A percentile compares a stretch with the other conserved stretches of the same genome.
These are phyloP conservation scores for Acheta domesticus DNA, from an alignment of 2,888 invertebrate species.

Conservation along the genomic window DNA sequence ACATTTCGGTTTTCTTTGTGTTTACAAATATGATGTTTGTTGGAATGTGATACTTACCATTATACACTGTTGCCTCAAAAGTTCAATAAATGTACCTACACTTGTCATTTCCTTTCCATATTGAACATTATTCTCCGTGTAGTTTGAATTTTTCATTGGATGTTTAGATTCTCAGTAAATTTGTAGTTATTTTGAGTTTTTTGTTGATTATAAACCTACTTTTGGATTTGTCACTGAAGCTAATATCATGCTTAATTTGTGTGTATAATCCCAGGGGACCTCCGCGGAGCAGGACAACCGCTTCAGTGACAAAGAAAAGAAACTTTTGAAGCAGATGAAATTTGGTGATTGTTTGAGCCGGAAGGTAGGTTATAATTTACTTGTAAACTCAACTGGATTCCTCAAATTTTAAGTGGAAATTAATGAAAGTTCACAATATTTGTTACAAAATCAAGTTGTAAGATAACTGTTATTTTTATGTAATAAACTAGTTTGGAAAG, in stretches of 20 bases:
- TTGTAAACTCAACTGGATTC: too few relatives aligned
- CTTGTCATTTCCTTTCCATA: background rate
- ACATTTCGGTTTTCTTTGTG: too few relatives aligned
- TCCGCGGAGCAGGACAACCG: slow-evolving; percentile 98
- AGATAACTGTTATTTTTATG: too few relatives aligned
- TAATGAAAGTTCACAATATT: too few relatives aligned
- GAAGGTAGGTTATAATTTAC: slow-evolving; percentile 59
- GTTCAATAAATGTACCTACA: slow-evolving; percentile 18
- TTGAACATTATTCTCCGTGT: background rate
- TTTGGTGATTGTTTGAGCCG: slow-evolving; percentile 91
- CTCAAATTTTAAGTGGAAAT: too few relatives aligned
- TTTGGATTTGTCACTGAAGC: background rate
- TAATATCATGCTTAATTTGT: background rate
- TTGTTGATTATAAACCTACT: too few relatives aligned
- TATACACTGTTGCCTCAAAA: background rate
- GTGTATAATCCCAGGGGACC: slow-evolving; percentile 71
- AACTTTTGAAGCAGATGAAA: slow-evolving; percentile 97
- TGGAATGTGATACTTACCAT: too few relatives aligned
- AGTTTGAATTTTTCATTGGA: background rate
- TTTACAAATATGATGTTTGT: too few relatives aligned
- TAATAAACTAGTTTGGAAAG: too few relatives aligned
- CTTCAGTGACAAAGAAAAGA: slow-evolving; percentile 99
- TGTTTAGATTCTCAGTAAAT: slow-evolving; percentile 20
- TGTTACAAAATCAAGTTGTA: too few relatives aligned
- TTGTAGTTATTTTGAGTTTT: background rate